Conservation (phyloP, 2,797 vertebrate species). For the Gambusia yucatana region DNA sequence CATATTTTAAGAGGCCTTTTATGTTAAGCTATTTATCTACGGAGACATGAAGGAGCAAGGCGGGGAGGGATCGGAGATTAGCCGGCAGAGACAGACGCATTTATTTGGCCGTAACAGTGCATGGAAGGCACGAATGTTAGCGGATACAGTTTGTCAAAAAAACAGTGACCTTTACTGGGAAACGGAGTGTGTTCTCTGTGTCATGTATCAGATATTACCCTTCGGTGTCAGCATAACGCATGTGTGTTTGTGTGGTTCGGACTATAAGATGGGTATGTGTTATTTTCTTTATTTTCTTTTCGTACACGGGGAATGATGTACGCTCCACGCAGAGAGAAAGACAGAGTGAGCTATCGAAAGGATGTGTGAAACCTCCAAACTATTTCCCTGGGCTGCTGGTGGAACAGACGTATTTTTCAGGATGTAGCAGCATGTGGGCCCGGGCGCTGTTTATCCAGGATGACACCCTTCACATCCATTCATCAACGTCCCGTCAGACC, state of each 20-base stretch:
- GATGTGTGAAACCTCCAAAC: constrained; percentile 58
- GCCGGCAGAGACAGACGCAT: constrained; percentile 36
- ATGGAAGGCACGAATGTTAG: constrained; percentile 28
- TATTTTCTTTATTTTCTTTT: constrained; percentile 20
- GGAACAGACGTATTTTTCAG: constrained; percentile 68
- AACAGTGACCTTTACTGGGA: constrained; percentile 50
- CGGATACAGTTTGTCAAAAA: constrained; percentile 18
- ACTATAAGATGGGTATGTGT: constrained; percentile 3
- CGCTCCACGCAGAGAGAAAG: constrained; percentile 24
- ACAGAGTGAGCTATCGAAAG: constrained; percentile 29
- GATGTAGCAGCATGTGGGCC: constrained; percentile 71
- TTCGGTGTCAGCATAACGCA: neutral
- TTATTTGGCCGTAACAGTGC: constrained; percentile 61
- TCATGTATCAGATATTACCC: constrained; percentile 10
- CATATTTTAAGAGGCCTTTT: constrained; percentile 72
- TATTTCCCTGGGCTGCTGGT: constrained; percentile 60
- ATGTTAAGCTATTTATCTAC: constrained; percentile 60
- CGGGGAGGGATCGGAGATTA: constrained; percentile 58
- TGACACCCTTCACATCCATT: constrained; percentile 73
- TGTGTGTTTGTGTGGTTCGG: neutral
- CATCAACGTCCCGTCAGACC: constrained; percentile 69
- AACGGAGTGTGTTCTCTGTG: constrained; percentile 22
- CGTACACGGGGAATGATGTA: constrained; percentile 11
- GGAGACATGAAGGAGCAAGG: constrained; percentile 41
- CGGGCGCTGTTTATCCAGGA: constrained; percentile 72